A percentile compares a stretch with the other conserved stretches of the same genome.
phyloP scores from a whole-genome alignment of 2,113 vertebrate genomes.

The Dromiciops gliroides region DNA sequence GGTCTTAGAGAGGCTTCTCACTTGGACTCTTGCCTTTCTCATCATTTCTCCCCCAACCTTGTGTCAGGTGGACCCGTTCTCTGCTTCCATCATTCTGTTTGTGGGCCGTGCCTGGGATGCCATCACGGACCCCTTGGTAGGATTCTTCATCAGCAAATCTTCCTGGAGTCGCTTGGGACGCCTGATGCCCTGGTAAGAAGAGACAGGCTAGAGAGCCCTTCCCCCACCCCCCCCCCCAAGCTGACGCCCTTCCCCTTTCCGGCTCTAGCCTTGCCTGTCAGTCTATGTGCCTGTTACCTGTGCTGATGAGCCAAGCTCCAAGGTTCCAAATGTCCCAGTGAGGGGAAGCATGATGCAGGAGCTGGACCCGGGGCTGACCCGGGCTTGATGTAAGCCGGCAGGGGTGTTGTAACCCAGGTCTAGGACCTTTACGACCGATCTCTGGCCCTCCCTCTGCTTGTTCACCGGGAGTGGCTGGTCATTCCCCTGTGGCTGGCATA shows the following conservation, averaged over 20 bases:
- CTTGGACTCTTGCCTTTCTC: not conserved
- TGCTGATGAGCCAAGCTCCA: not conserved
- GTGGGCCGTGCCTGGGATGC: conserved; percentile 95
- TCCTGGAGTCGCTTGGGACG: conserved; percentile 90
- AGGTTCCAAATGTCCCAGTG: not conserved
- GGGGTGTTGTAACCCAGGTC: conserved; percentile 14
- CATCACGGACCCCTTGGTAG: conserved; percentile 94
- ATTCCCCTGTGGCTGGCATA: not conserved
- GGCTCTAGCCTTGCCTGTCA: not conserved
- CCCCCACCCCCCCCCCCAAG: not conserved
- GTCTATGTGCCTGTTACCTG: not conserved
- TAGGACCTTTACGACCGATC: not conserved
- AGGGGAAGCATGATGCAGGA: not conserved
- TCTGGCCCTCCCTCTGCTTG: not conserved
- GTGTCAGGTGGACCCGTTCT: conserved; percentile 89
- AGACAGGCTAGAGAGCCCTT: not conserved
- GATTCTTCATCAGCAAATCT: conserved; percentile 94
- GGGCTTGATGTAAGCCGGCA: conserved; percentile 9
- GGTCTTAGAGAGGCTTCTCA: no score
- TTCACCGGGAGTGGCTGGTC: not conserved
- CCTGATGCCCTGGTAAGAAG: conserved; percentile 95
- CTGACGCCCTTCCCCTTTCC: not conserved
- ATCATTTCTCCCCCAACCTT: not conserved
- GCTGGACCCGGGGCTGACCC: not conserved
- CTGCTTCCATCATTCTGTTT: conserved; percentile 95